These are phyloP conservation scores for western clawed frog (Xenopus tropicalis) DNA, from an alignment of 2,113 vertebrate genomes.

Conservation along the genomic window UCB_Xtro_10.0 CM004447.2:35440501-35441000, in stretches of 20 bases:
- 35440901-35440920: conserved; percentile 7
- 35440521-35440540: conserved; percentile 87
- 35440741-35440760: neutral
- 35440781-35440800: too few species aligned
- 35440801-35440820: neutral
- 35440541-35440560: conserved; percentile 86
- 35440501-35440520: conserved; percentile 90
- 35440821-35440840: neutral
- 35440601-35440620: conserved; percentile 86
- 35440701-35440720: conserved; percentile 74
- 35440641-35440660: conserved; percentile 75
- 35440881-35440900: conserved; percentile 25
- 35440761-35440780: too few species aligned
- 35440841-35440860: neutral
- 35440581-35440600: conserved; percentile 85
- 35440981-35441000: too few species aligned
- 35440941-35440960: neutral
- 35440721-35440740: neutral
- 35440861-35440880: neutral
- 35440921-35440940: too few species aligned
- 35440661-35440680: conserved; percentile 62
- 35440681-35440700: conserved; percentile 64
- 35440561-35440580: conserved; percentile 96
- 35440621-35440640: conserved; percentile 93
- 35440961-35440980: too few species aligned